These are phyloP conservation scores for Serranus cabrilla DNA, from an alignment of 2,797 vertebrate species.

Conservation along the genomic window DNA sequence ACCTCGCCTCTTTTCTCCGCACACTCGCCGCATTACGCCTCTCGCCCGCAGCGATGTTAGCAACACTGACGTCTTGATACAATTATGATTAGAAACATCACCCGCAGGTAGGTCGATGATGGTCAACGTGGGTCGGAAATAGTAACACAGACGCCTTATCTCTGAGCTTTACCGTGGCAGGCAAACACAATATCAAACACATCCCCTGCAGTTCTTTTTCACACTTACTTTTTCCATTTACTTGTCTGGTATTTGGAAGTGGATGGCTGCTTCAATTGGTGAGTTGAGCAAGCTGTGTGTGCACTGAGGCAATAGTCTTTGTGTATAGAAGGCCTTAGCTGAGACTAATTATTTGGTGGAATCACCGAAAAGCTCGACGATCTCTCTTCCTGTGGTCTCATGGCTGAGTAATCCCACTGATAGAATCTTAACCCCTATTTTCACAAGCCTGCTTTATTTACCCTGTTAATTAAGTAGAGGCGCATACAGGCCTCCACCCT, in stretches of 20 bases:
- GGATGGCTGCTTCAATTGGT: constrained; percentile 18
- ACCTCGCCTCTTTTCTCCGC: constrained; percentile 71
- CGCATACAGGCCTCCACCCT: constrained; percentile 40
- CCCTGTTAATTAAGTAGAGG: constrained; percentile 74
- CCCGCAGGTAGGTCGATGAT: constrained; percentile 76
- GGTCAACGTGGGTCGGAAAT: constrained; percentile 47
- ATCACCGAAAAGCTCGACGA: constrained; percentile 62
- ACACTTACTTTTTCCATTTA: constrained; percentile 30
- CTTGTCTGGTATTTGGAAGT: constrained; percentile 43
- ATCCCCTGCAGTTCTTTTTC: constrained; percentile 39
- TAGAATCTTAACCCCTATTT: constrained; percentile 79
- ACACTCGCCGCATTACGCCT: constrained; percentile 48
- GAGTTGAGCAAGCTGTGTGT: constrained; percentile 48
- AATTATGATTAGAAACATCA: constrained; percentile 79
- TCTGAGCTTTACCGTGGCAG: constrained; percentile 24
- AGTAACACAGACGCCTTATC: constrained; percentile 67
- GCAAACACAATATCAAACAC: constrained; percentile 61
- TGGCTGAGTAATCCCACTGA: constrained; percentile 76
- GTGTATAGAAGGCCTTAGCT: constrained; percentile 60
- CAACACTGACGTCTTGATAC: constrained; percentile 71
- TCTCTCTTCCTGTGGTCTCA: constrained; percentile 72
- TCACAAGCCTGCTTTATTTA: constrained; percentile 76
- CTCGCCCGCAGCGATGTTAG: constrained; percentile 60
- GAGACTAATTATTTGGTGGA: constrained; percentile 81
- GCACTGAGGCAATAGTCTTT: constrained; percentile 56